Evolutionary conservation across 2,797 vertebrate species (phyloP), one percentile per base, ranked within the genome.

Genomic region (Amblyopsis hoosieri): DNA sequence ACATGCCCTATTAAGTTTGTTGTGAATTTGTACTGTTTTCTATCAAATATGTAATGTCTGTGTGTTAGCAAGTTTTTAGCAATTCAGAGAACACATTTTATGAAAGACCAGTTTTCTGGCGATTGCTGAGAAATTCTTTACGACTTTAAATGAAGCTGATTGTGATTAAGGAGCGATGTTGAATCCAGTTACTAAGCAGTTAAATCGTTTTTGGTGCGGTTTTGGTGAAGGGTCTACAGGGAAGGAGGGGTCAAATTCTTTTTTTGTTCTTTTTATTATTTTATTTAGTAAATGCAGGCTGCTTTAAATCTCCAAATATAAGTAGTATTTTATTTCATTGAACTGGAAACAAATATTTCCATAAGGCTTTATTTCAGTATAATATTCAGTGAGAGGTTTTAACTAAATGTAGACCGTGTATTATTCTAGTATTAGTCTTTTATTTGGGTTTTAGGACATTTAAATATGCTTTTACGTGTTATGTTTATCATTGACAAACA

Each of bases 121-220:
- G 46, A 54, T 76, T 59, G 19, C 56, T 76, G 62, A 51, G 74
- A 76, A 82, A 81, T 79, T 84, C 75, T 89, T 87, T 83, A 88
- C 54, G 9, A 79, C 72, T 54, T 71, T 89, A 83, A 84, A 84
- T 73, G 67, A 83, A 83, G 79, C 74, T 59, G 69, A 81, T 72
- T 82, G 71, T 69, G 58, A 66, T 70, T 46, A 58, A 72, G 59
- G 59, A 63, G 67, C 46, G 54, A 60, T n/a, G 68, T 80, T 67
- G 23, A 57, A 80, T 86, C 76, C 71, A 81, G 56, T 61, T 68
- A 29, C 52, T 63, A 60, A 75, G 60, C 17, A 17, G 10, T 42
- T 11, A 49, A 15, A 12, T 51, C 3, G 3, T 17, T 49, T 50
- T 4, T 58, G 2, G 12, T 11, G 9, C 7, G 57, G 46, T 7